A percentile compares a stretch with the other conserved stretches of the same genome.
These are phyloP conservation scores for Tetramorium bicarinatum DNA, from an alignment of 2,888 invertebrate genomes.

Conservation along the genomic window DNA sequence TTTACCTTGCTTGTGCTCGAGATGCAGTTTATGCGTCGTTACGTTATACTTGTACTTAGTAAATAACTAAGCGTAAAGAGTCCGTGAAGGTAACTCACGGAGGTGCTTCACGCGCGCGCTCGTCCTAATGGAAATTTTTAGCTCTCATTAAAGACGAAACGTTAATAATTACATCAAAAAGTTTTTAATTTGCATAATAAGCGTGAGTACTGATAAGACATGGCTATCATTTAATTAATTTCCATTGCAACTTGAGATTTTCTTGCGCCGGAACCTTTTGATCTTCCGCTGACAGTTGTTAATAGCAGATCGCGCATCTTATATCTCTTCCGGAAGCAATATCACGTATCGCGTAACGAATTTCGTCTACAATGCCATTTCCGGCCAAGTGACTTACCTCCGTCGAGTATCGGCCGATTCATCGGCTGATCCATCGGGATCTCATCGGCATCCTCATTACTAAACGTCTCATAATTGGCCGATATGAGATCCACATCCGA, in stretches of 20 bases:
- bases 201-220: neutral
- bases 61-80: constrained; percentile 1
- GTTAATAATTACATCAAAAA: constrained; percentile 12
- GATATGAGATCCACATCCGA: constrained; percentile 62
- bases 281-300: neutral
- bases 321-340: constrained; percentile 16
- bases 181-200: neutral
- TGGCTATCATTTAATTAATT: constrained; percentile 11
- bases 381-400: constrained; percentile 36
- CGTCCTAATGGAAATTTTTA: neutral
- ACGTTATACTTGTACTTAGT: constrained; percentile 9
- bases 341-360: constrained; percentile 21
- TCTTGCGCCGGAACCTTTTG: too few species aligned
- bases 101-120: neutral
- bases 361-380: constrained; percentile 36
- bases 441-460: constrained; percentile 67
- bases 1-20: constrained; percentile 30
- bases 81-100: neutral
- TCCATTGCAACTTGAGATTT: neutral
- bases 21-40: constrained; percentile 45
- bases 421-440: constrained; percentile 38
- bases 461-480: constrained; percentile 71
- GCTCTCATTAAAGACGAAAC: neutral
- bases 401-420: constrained; percentile 16
- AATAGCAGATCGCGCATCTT: neutral